phyloP scores from a whole-genome alignment of 2,113 vertebrate genomes.

The Gymnogyps californianus region DNA sequence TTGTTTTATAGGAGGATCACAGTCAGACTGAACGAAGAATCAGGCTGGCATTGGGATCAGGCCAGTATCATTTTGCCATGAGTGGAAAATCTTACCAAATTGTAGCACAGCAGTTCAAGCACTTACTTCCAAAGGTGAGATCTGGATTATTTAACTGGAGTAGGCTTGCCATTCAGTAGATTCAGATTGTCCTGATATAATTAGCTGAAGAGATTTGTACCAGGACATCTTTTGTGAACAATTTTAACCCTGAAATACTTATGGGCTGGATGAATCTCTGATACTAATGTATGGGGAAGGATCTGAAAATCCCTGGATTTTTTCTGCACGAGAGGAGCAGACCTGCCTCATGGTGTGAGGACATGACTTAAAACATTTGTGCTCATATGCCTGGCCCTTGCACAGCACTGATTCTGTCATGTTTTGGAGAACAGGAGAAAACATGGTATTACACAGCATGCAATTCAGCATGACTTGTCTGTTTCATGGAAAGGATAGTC shows the following conservation, averaged over 20 bases:
- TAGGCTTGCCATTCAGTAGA: not conserved
- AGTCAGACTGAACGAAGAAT: constrained; percentile 12
- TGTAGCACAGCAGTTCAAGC: constrained; percentile 68
- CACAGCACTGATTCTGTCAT: not conserved
- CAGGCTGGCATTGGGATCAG: not conserved
- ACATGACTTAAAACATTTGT: not conserved
- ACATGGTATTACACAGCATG: not conserved
- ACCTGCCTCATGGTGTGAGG: not conserved
- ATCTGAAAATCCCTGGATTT: not conserved
- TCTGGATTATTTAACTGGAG: not conserved
- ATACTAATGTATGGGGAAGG: not conserved
- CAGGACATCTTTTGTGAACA: not conserved
- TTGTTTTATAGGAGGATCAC: constrained; percentile 59
- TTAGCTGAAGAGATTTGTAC: not conserved
- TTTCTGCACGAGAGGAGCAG: not conserved
- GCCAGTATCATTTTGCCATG: constrained; percentile 76
- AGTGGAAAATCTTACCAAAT: constrained; percentile 74
- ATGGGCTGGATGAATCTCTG: not conserved
- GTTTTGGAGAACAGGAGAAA: not conserved
- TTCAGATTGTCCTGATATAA: accelerated
- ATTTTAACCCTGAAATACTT: not conserved
- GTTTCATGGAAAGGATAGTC: not conserved
- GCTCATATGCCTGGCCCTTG: not conserved
- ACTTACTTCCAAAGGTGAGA: constrained; percentile 76
- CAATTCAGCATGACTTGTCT: not conserved